Evolutionary conservation across 2,888 invertebrate species (phyloP).

Genomic region (Leptinotarsa tumamoca): DNA sequence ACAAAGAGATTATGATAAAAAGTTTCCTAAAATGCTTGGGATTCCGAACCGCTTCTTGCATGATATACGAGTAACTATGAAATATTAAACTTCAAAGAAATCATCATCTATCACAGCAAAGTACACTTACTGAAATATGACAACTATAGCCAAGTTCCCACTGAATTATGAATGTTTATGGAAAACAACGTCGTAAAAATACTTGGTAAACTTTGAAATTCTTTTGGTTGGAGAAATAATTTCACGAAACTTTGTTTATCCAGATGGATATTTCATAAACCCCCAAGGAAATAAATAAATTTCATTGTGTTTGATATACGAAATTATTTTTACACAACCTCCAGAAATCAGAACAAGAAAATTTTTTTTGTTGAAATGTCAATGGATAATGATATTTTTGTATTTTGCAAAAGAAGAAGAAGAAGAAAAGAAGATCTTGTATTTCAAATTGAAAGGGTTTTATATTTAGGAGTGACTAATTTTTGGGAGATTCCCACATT

Average conservation of each 20-base stretch:
- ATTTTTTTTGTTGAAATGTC: too few species aligned
- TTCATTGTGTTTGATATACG: slow-evolving; percentile 29
- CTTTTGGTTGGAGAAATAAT: slow-evolving; percentile 4
- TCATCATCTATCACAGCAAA: slow-evolving; percentile 37
- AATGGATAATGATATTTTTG: too few species aligned
- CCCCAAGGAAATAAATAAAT: slow-evolving; percentile 33
- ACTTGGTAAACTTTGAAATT: slow-evolving; percentile 23
- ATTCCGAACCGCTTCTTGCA: slow-evolving; percentile 14
- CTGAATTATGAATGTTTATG: slow-evolving; percentile 39
- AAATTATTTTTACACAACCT: slow-evolving; percentile 19
- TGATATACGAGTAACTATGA: slow-evolving; percentile 35
- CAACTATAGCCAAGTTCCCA: slow-evolving; percentile 30
- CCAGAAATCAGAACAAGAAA: too few species aligned
- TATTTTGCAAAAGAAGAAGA: too few species aligned
- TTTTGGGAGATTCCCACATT: too few species aligned
- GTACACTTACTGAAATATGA: slow-evolving; percentile 31
- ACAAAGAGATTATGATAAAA: not conserved
- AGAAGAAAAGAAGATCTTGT: too few species aligned
- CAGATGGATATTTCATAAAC: slow-evolving; percentile 37
- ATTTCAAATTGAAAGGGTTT: too few species aligned
- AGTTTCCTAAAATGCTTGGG: not conserved
- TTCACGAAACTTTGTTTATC: slow-evolving; percentile 31
- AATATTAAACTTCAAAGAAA: slow-evolving; percentile 36
- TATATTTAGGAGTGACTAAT: too few species aligned
- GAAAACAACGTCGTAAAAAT: slow-evolving; percentile 33